A percentile compares a stretch with the other conserved stretches of the same genome.
phyloP scores from a whole-genome alignment of 2,797 vertebrate species.

The Syndactyla subalaris region DNA sequence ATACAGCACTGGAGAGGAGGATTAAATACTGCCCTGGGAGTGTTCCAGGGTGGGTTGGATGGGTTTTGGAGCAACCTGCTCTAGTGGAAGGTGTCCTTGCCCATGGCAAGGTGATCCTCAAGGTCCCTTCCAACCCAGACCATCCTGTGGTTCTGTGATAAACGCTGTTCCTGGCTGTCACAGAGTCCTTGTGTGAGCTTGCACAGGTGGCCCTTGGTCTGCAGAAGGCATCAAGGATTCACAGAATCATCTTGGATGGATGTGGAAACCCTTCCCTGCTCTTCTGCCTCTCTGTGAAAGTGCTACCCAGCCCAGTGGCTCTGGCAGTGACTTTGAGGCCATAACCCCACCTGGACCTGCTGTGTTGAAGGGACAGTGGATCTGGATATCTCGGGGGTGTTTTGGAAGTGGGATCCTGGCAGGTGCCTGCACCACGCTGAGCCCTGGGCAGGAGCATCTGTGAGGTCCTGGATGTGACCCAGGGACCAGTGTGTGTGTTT shows the following conservation, averaged over 20 bases:
- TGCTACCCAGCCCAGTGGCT: neutral
- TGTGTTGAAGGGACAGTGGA: neutral
- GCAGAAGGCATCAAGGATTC: neutral
- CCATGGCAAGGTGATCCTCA: neutral
- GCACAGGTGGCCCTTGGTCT: neutral
- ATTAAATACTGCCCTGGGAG: neutral
- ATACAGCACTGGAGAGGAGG: neutral
- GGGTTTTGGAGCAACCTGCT: neutral
- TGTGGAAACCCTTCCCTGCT: neutral
- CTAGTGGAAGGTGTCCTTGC: neutral
- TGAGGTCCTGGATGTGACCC: neutral
- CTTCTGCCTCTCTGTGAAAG: neutral
- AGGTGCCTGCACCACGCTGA: neutral
- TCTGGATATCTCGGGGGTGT: neutral
- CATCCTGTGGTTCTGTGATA: neutral
- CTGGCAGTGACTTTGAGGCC: neutral
- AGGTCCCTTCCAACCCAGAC: neutral
- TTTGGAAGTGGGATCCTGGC: neutral
- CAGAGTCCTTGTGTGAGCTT: neutral
- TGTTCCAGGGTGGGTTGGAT: neutral
- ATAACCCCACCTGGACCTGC: neutral
- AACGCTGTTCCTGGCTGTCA: neutral
- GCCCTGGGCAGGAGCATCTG: neutral
- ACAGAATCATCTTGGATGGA: neutral
- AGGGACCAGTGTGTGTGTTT: too few relatives aligned